Base-by-base conservation (phyloP, 2,113 vertebrate species). In the Vulpes lagopus region DNA sequence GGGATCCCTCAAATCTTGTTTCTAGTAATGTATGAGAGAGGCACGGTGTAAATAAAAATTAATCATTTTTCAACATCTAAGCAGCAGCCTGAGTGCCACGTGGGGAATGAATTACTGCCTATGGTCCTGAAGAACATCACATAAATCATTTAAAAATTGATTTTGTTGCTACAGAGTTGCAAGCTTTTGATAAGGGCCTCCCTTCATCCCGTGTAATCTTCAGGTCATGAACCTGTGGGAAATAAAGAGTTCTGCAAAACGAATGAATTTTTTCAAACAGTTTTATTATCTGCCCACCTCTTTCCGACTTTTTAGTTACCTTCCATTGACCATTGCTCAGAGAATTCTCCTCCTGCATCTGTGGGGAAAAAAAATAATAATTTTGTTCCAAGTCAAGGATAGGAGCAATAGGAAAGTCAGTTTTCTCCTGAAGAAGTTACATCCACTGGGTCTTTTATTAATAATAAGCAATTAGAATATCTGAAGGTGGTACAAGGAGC, bases 141-240 rank as follows among this genome's bases (percentile, higher is more conserved):
- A 96, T 97, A 91, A 95, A 97, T 97, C 96, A 97, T 83, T 95
- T 78, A 90, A 96, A 91, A 95, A 92, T 95, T 98, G 91, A 93
- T 90, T 97, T 96, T 83, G 43, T 95, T 76, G 60, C 59, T 93
- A 81, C 71, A 30, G 67, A 94, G n/a, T 93, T 74, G 19, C 60
- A 96, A 10, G 59, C 12, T 96, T 96, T 94, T 95, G 73, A 93
- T 80, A 90, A 96, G 92, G 43, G 27, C 62, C 4, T 91, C 43
- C 53, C 86, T 93, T 76, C 53, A 59, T 93, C 79, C 88, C 38
- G 65, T 76, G 74, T 83, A 90, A 96, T 97, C 89, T 95, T 94
- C 53, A 83, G 85, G 73, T 96, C 74, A 51, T 55, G 80, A 97
- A 90, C 93, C 73, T 76, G 79, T 15, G n/a, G 32, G 87, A 87